phyloP scores from a whole-genome alignment of 2,797 vertebrate species.

The Clangula hyemalis region DNA sequence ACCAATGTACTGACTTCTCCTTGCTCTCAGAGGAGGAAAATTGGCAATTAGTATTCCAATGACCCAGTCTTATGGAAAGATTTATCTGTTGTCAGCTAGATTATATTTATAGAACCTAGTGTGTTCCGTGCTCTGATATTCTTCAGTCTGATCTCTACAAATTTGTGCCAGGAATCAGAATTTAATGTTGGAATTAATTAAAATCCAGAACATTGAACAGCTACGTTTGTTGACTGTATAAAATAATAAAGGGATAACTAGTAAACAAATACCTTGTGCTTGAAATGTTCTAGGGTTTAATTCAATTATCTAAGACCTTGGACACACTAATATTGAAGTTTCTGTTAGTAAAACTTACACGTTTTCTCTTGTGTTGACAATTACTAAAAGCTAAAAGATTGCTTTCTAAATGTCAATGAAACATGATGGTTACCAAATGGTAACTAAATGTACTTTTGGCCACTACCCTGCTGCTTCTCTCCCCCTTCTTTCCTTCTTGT shows the following conservation, averaged over 20 bases:
- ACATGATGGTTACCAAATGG: neutral
- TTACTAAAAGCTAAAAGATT: slow-evolving; percentile 1
- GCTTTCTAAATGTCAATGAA: slow-evolving; percentile 7
- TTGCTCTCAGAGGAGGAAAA: slow-evolving; percentile 25
- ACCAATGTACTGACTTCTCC: neutral
- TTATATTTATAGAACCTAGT: neutral
- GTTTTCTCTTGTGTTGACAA: neutral
- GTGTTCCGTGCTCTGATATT: slow-evolving; percentile 24
- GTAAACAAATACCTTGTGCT: slow-evolving; percentile 9
- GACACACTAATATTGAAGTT: neutral
- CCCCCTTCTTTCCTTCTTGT: neutral
- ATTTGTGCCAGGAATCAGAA: slow-evolving; percentile 40
- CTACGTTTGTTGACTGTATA: neutral
- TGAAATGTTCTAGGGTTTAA: slow-evolving; percentile 50
- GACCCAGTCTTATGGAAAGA: neutral
- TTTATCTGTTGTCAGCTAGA: neutral
- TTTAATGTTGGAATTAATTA: slow-evolving; percentile 7
- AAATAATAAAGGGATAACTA: slow-evolving; percentile 1
- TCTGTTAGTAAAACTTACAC: neutral
- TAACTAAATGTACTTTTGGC: neutral
- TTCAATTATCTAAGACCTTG: neutral
- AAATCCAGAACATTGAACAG: neutral
- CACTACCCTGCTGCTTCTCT: neutral
- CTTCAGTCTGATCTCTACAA: slow-evolving; percentile 23
- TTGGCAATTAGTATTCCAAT: slow-evolving; percentile 19